Percentiles rank a stretch among this genome's conserved stretches.
Conservation (phyloP, 2,797 vertebrate species). For the Myioborus melanocephalus region DNA sequence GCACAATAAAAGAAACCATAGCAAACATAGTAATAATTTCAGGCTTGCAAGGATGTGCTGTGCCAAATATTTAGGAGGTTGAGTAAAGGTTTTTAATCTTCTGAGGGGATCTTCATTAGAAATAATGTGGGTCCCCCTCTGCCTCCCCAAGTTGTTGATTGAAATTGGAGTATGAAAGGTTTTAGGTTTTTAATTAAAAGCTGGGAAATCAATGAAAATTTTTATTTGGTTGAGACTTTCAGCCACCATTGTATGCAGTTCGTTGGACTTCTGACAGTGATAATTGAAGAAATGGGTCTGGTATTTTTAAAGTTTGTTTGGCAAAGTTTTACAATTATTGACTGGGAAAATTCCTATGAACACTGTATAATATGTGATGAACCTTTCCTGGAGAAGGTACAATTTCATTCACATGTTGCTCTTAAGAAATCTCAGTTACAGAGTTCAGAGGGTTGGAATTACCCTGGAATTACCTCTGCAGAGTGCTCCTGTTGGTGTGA, state of each 20-base stretch:
- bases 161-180: not conserved
- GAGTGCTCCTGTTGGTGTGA: not conserved
- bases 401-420: not conserved
- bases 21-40: conserved; percentile 19
- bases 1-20: conserved; percentile 21
- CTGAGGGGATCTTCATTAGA: not conserved
- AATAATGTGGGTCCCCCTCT: not conserved
- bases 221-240: not conserved
- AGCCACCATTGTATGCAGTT: not conserved
- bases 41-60: not conserved
- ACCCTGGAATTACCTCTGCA: not conserved
- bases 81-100: conserved; percentile 10
- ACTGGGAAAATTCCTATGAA: not conserved
- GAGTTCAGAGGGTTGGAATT: not conserved
- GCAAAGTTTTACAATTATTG: not conserved
- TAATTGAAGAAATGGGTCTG: not conserved
- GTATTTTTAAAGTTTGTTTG: not conserved
- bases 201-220: not conserved
- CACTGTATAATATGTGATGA: not conserved
- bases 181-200: not conserved
- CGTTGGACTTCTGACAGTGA: not conserved
- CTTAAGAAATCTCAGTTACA: not conserved
- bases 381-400: not conserved
- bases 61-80: conserved; percentile 41
- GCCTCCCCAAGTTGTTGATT: not conserved